Conservation (phyloP, 2,113 vertebrate genomes). For the Cercopithecus mona region DNA sequence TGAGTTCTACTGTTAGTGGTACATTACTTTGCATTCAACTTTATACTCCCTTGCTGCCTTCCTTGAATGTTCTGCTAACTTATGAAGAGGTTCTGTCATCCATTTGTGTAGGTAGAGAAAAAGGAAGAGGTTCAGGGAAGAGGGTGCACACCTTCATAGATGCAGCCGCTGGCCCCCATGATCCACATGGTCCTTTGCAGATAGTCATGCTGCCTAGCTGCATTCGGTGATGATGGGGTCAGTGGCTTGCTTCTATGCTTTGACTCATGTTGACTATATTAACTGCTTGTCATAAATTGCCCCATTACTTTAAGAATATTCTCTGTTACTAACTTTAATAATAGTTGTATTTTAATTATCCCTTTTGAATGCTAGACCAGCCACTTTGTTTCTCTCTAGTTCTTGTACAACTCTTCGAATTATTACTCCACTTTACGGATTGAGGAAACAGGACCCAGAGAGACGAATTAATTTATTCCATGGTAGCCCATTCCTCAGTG, state of each 20-base stretch:
- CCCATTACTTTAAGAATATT: neutral
- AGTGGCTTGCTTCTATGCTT: neutral
- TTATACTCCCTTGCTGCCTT: neutral
- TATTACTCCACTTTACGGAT: neutral
- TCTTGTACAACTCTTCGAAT: neutral
- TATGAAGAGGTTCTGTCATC: neutral
- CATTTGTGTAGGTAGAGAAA: neutral
- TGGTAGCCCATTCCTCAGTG: neutral
- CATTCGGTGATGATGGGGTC: neutral
- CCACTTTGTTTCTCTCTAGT: neutral
- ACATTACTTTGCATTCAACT: neutral
- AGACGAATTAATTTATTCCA: neutral
- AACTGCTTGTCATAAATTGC: neutral
- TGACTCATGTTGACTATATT: neutral
- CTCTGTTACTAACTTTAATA: neutral
- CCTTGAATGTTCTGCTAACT: neutral
- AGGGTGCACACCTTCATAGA: neutral
- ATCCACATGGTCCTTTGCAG: neutral
- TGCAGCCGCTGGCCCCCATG: neutral
- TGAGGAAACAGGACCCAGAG: neutral
- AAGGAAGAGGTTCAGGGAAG: neutral
- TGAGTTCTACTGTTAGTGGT: neutral
- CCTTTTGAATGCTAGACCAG: neutral
- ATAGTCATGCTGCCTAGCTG: fast-evolving
- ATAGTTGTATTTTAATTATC: neutral